Conservation (phyloP, 1,140 invertebrate genomes). For the Panulirus ornatus region DNA sequence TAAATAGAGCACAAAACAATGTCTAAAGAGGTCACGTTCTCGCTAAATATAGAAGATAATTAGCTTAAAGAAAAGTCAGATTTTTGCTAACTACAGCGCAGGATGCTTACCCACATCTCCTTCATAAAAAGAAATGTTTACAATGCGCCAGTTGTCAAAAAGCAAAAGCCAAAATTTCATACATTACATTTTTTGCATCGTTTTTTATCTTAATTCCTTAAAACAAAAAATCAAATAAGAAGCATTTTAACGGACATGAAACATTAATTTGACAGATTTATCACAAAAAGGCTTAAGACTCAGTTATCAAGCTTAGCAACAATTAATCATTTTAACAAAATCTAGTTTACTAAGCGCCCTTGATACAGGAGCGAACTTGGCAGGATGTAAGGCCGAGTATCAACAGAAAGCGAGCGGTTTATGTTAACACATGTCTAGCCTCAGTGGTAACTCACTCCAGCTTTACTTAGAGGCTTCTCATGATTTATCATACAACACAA, state of each 20-base stretch:
- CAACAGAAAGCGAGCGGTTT: neutral
- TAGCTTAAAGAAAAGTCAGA: too few relatives aligned
- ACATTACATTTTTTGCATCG: constrained; percentile 14
- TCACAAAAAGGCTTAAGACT: neutral
- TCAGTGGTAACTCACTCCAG: constrained; percentile 15
- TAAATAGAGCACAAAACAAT: neutral
- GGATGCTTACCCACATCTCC: too few relatives aligned
- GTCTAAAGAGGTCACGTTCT: too few relatives aligned
- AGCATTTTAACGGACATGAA: constrained; percentile 17
- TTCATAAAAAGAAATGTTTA: too few relatives aligned
- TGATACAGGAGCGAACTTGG: neutral
- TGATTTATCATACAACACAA: neutral
- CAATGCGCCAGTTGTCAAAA: too few relatives aligned
- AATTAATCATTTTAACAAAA: neutral
- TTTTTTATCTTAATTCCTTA: neutral
- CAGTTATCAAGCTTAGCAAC: constrained; percentile 4
- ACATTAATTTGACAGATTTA: constrained; percentile 10
- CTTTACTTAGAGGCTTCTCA: neutral
- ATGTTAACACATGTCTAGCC: neutral
- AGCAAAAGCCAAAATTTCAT: constrained; percentile 27
- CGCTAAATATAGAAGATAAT: neutral
- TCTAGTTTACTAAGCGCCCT: neutral
- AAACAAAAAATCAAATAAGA: neutral
- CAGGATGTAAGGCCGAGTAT: neutral
- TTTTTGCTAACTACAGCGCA: too few relatives aligned